Evolutionary conservation across 2,113 vertebrate genomes (phyloP).

Genomic region (Tragelaphus buxtoni): DNA sequence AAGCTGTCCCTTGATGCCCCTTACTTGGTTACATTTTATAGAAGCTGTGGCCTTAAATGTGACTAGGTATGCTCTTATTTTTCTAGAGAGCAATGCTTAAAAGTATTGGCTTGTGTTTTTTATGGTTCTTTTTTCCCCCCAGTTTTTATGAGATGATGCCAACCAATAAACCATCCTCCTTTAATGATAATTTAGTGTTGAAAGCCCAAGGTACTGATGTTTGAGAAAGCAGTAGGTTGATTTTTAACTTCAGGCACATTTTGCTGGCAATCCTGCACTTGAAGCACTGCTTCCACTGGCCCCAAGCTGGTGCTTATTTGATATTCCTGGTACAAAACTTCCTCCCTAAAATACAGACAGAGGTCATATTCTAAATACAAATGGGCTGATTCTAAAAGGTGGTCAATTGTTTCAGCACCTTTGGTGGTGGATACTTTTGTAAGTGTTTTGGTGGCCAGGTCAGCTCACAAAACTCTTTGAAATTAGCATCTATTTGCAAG

Average conservation of each 20-base stretch:
- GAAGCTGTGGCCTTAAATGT: conserved; percentile 39
- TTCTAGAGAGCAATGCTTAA: neutral
- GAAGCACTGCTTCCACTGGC: neutral
- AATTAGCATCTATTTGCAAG: neutral
- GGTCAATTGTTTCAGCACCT: neutral
- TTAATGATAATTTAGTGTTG: neutral
- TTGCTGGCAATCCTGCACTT: neutral
- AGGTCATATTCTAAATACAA: neutral
- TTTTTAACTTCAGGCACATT: neutral
- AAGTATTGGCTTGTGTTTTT: neutral
- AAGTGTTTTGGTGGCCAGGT: neutral
- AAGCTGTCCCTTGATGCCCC: conserved; percentile 40
- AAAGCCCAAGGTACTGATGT: neutral
- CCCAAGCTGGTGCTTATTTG: neutral
- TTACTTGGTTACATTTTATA: conserved; percentile 55
- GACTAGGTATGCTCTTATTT: neutral
- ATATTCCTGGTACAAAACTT: neutral
- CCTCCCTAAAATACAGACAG: neutral
- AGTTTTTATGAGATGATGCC: conserved; percentile 12
- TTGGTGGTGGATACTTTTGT: neutral
- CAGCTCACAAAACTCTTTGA: neutral
- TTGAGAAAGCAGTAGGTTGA: neutral
- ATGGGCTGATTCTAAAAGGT: neutral
- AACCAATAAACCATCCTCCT: neutral
- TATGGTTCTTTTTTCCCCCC: neutral